A percentile compares a stretch with the other conserved stretches of the same genome.
Conservation (phyloP, 2,797 vertebrate genomes). For the Rhinogobio ventralis region DNA sequence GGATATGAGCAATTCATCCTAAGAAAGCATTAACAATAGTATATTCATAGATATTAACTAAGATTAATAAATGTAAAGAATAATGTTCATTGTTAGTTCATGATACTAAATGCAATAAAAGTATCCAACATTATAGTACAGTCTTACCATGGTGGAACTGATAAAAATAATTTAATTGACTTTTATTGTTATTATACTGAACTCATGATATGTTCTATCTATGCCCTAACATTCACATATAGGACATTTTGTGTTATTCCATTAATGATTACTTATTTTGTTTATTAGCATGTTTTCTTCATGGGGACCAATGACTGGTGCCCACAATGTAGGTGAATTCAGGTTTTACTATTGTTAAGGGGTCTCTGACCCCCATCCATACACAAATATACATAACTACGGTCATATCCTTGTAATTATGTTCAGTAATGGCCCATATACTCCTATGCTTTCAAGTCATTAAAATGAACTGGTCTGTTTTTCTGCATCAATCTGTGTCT, state of each 20-base stretch:
- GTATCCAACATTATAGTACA: not conserved
- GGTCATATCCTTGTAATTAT: constrained; percentile 35
- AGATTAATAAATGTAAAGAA: not conserved
- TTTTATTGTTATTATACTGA: not conserved
- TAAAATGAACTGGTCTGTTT: constrained; percentile 35
- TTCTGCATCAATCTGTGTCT: constrained; percentile 43
- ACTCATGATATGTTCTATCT: too few species aligned
- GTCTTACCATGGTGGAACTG: not conserved
- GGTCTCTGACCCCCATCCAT: not conserved
- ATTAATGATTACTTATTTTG: not conserved
- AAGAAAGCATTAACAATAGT: not conserved
- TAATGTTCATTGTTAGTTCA: not conserved
- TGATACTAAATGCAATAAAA: not conserved
- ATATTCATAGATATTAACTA: not conserved
- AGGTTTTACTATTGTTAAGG: not conserved
- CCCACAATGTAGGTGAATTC: not conserved
- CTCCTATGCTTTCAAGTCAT: constrained; percentile 46
- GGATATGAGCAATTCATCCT: not conserved
- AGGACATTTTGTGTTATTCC: not conserved
- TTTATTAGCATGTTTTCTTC: not conserved
- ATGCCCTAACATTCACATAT: not conserved
- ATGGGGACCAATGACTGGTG: not conserved
- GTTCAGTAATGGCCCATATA: constrained; percentile 19
- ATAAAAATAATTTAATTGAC: not conserved
- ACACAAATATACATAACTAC: not conserved